Base-by-base conservation (phyloP, 2,888 invertebrate genomes). In the Lathronympha strigana region DNA sequence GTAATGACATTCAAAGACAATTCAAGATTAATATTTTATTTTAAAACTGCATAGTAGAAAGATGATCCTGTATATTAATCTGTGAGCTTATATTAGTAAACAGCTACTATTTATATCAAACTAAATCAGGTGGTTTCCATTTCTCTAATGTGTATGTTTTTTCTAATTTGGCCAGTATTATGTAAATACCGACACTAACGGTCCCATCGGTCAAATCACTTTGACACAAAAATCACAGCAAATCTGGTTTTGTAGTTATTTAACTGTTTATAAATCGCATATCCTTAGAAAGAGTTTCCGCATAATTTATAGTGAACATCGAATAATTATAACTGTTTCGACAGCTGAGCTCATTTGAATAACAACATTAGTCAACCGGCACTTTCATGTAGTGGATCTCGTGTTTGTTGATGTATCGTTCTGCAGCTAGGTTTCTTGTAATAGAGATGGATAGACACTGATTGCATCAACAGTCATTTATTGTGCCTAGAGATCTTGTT, bases 171-270 rank as follows among this genome's bases (percentile, higher is more conserved):
- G 49, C 38, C 21, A 54, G 77, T 76, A 68, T 76, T 77, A 76
- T 77, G 76, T 73, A 71, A 76, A 76, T 75, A 66, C 68, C 68
- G 73, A 72, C 74, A 75, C 73, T 84, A 85, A 84, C 87, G 86
- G 87, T 83, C 67, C 64, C 63, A 67, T 68, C 68, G 62, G 61
- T 63, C 69, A 71, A 74, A 76, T 72, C 67, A 69, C 70, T 77
- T 76, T 76, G 67, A 70, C 73, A 74, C 75, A 77, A 76, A n/a
- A 75, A 69, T 71, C 69, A 73, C 71, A 67, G 49, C 51, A 51
- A 70, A 76, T 64, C 66, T 38, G 60, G 64, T 61, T 67, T 67
- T 67, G 63, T 64, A 51, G 67, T 43, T 63, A 68, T 67, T 67
- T 68, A 68, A 70, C 68, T 68, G 68, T 70, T 68, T 47, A 61